These are phyloP conservation scores for Troides aeacus DNA, from an alignment of 2,888 invertebrate species.

Conservation along the genomic window DNA sequence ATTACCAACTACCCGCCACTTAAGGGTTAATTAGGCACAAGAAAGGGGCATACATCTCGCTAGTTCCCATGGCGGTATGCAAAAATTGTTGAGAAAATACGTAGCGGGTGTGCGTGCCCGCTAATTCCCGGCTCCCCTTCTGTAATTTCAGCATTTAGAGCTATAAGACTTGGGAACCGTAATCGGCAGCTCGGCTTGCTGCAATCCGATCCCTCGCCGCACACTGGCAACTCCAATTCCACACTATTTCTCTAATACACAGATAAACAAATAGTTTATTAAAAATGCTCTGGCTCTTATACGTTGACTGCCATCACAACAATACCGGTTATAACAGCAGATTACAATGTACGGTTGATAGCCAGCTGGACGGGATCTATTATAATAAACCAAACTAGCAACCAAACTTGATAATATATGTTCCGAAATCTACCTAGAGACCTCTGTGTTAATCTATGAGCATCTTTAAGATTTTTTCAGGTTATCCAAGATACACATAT, in stretches of 20 bases:
- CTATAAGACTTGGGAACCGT: conserved; percentile 51
- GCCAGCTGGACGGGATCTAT: too few species aligned
- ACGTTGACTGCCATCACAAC: too few species aligned
- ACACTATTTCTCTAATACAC: not conserved
- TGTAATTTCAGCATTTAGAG: conserved; percentile 71
- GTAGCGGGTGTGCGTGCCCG: conserved; percentile 57
- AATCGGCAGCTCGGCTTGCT: conserved; percentile 27
- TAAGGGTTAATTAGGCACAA: conserved; percentile 61
- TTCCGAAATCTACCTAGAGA: too few species aligned
- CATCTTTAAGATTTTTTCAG: too few species aligned
- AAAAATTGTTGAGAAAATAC: conserved; percentile 78
- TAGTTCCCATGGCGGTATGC: conserved; percentile 76
- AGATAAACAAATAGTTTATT: not conserved
- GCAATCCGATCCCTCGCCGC: not conserved
- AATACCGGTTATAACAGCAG: too few species aligned
- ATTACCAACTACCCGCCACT: conserved; percentile 53
- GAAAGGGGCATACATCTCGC: conserved; percentile 44
- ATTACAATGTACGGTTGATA: too few species aligned
- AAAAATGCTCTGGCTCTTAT: too few species aligned
- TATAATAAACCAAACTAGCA: too few species aligned
- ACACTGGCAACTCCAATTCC: not conserved
- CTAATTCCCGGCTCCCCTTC: conserved; percentile 54
- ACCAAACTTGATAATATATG: too few species aligned
- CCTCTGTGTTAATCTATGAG: too few species aligned
- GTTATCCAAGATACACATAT: too few species aligned